Evolutionary conservation across 30 jellyfish, hydroid and myxozoan genomes (phyloP).

Genomic region (Turritopsis dohrnii): DNA sequence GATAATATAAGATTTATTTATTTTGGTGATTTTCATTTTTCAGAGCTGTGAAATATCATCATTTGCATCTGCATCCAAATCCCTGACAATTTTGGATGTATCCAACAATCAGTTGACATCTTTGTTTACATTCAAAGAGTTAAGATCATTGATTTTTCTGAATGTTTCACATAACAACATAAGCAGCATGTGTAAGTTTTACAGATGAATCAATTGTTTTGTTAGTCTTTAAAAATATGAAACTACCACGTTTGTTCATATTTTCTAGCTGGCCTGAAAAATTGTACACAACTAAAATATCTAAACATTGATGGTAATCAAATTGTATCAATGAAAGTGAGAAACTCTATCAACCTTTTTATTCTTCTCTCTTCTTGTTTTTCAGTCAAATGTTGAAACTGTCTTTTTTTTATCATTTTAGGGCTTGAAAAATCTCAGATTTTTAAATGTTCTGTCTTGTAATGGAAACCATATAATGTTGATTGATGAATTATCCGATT

Average conservation of each 20-base stretch:
- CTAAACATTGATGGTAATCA: constrained; percentile 44
- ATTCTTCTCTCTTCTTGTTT: neutral
- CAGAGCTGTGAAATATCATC: neutral
- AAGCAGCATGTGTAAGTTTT: constrained; percentile 49
- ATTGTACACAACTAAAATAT: constrained; percentile 33
- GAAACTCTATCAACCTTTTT: neutral
- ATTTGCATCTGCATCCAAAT: neutral
- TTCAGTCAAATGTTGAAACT: neutral
- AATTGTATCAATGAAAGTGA: constrained; percentile 48
- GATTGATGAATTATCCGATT: constrained; percentile 45
- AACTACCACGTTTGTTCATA: neutral
- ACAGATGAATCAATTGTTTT: neutral
- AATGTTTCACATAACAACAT: constrained; percentile 49
- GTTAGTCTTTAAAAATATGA: neutral
- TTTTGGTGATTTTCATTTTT: too few relatives aligned
- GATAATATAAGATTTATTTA: too few relatives aligned
- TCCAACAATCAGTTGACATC: neutral
- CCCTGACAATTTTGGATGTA: neutral
- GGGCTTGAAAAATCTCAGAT: constrained; percentile 43
- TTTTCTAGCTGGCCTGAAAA: constrained; percentile 31
- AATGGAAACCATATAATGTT: constrained; percentile 35
- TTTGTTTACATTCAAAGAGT: neutral
- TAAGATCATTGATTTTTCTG: constrained; percentile 31
- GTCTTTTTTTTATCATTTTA: neutral
- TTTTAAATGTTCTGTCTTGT: constrained; percentile 3